These are phyloP conservation scores for Diaperis boleti DNA, from an alignment of 2,888 invertebrate genomes.

Conservation along the genomic window DNA sequence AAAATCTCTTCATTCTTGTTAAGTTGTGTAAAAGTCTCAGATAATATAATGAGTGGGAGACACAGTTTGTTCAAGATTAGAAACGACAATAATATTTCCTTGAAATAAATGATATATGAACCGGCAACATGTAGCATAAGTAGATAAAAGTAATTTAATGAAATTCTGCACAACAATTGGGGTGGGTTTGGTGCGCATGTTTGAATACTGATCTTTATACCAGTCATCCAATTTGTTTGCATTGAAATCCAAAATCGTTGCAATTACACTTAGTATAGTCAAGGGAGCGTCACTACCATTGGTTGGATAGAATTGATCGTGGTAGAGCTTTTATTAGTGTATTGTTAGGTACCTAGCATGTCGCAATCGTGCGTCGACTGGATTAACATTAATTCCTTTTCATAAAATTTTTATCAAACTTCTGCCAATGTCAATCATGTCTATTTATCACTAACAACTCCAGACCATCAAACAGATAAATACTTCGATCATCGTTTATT, in stretches of 20 bases:
- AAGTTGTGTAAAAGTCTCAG: constrained; percentile 26
- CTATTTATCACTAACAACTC: constrained; percentile 1
- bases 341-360: constrained; percentile 6
- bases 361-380: constrained; percentile 11
- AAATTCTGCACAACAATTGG: neutral
- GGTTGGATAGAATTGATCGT: constrained; percentile 32
- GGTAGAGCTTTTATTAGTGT: constrained; percentile 11
- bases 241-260: constrained; percentile 27
- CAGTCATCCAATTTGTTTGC: constrained; percentile 27
- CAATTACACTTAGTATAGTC: constrained; percentile 27
- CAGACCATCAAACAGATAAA: constrained; percentile 5
- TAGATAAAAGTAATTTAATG: too few species aligned
- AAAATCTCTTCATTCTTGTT: constrained; percentile 35
- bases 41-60: constrained; percentile 28
- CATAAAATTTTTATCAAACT: constrained; percentile 18
- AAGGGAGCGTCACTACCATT: constrained; percentile 22
- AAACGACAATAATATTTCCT: neutral
- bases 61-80: constrained; percentile 17
- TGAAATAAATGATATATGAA: too few species aligned
- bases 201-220: constrained; percentile 5
- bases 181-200: constrained; percentile 11
- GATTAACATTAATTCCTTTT: constrained; percentile 15
- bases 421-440: neutral
- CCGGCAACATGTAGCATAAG: too few species aligned
- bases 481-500: constrained; percentile 13